Evolutionary conservation across 2,888 invertebrate species (phyloP), one percentile per base, ranked within the genome.

Genomic region (Epiblema foenella): DNA sequence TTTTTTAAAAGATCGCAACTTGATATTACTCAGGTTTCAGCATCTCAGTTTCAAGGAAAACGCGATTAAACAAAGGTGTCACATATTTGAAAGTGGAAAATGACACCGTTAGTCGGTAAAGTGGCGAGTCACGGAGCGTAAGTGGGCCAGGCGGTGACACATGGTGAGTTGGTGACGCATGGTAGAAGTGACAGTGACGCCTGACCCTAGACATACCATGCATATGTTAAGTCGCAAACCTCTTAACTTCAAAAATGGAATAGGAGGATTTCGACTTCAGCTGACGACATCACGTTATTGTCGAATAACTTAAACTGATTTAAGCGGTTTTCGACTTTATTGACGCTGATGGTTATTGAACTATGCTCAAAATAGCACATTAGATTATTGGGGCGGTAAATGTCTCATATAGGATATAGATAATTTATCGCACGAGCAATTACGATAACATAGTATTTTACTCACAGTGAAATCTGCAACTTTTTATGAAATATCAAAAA

Each of bases 91-190:
- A 69, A 51, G 63, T 49, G 69, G 69, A 42, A 56, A 56, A 56
- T 18, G 60, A 56, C 33, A 49, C 68, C 68, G 69, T 57, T 63
- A 57, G 12, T 15, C 24, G 52, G 39, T n/a, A 29, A 68, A 63
- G 63, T 37, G 68, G 12, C 56, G 52, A 63, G 62, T 69, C 69
- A 69, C 49, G 57, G 33, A 33, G 29, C 33, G 5, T 63, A 63
- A 69, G 69, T 69, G 69, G 62, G 63, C 42, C 65, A 29, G 39
- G 15, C 42, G n/a, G 17, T 69, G 69, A 69, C 69, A 63, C 69
- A 63, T 24, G 56, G 52, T 15, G 18, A 63, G 63, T 57, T 24
- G 56, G 52, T 15, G 18, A 52, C 24, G 24, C 42, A 12, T 68
- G 12, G 20, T 68, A 20, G 17, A 56, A 18, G 37, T 39, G 37